Evolutionary conservation across 2,888 invertebrate genomes (phyloP), one percentile per base, ranked within the genome.

Genomic region (Lasioglossum lativentre): DNA sequence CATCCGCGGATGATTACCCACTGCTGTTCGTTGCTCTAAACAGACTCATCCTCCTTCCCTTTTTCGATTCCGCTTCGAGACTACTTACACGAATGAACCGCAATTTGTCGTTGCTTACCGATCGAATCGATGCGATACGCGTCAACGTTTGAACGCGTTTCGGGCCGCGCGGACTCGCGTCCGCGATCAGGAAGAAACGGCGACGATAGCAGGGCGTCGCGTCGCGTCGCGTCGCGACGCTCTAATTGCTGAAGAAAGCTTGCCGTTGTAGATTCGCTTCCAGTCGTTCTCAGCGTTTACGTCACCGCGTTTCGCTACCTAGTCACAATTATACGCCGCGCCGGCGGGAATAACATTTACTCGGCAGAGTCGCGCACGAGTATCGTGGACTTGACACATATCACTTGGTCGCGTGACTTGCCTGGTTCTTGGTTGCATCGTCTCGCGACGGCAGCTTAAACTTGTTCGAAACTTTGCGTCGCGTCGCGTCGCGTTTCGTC

Each of bases 1-100:
- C 95, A 95, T 95, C 95, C 94, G 92, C 90, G 92, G 94, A 94
- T 95, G 94, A 95, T 95, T 95, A 94, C 93, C 92, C 92, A 94
- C 93, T 93, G 88, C 89, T 89, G 86, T 85, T 86, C 87, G 86
- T 80, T 88, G 80, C 82, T 89, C 90, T 90, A 90, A 90, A 90
- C 91, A 86, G 86, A 75, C 89, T 83, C 77, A 66, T 66, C 81
- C 75, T 78, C 71, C 80, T 86, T 86, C 73, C 80, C 85, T 75
- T 85, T 80, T 83, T 84, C 90, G 90, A 85, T 90, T 82, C 75
- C 82, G 86, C 92, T 88, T 90, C 88, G 86, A 92, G 93, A 92
- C 93, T 93, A 93, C 91, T 91, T 91, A 90, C 88, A 86, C 89
- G 74, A 88, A 87, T 91, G 89, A 89, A 92, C 93, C 93, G 92